Percentiles rank a stretch among this genome's conserved stretches.
Conservation (phyloP, 1,140 invertebrate species). For the Heterodera schachtii region DNA sequence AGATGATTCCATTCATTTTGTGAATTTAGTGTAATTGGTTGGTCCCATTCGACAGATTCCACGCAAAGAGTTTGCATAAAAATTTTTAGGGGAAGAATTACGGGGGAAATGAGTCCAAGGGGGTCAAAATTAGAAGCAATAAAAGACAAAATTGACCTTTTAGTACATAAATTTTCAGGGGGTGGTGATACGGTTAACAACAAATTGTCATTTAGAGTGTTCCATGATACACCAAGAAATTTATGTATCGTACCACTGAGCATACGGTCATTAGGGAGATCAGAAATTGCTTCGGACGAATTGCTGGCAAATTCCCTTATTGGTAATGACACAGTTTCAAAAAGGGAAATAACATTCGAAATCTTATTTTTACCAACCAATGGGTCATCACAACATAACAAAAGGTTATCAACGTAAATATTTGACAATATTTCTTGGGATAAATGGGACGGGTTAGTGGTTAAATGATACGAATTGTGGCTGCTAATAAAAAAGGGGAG, state of each 20-base stretch:
- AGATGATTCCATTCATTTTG: neutral
- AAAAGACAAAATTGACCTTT: neutral
- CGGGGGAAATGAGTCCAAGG: neutral
- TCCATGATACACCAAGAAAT: neutral
- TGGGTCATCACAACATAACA: neutral
- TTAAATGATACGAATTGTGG: neutral
- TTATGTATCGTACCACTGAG: neutral
- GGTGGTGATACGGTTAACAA: neutral
- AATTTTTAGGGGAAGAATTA: neutral
- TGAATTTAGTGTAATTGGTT: neutral
- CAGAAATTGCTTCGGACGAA: neutral
- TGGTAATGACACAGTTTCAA: neutral
- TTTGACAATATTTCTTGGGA: neutral
- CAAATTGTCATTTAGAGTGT: neutral
- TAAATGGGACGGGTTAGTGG: neutral
- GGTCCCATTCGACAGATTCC: neutral
- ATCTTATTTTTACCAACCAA: neutral
- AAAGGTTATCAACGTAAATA: constrained; percentile 2
- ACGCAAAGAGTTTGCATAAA: neutral
- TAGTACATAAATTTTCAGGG: neutral
- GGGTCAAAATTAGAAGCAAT: neutral
- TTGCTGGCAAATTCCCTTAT: neutral
- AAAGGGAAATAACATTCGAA: neutral
- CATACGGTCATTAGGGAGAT: neutral
- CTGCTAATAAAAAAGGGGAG: neutral